phyloP scores from a whole-genome alignment of 2,113 vertebrate genomes.

The Perognathus longimembris region DNA sequence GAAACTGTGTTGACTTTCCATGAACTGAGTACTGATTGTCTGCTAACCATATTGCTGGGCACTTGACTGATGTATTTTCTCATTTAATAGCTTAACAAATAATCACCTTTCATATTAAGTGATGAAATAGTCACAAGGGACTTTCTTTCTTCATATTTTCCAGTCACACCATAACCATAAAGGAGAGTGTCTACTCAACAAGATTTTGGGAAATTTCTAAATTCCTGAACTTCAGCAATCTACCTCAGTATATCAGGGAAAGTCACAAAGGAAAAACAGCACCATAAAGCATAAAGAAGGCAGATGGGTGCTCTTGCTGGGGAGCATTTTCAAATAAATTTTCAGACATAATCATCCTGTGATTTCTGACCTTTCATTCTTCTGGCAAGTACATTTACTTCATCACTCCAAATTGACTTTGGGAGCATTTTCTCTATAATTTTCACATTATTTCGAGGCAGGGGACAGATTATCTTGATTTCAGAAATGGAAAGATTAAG shows the following conservation, averaged over 20 bases:
- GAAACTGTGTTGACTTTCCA: too few species aligned
- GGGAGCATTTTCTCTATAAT: slow-evolving; percentile 16
- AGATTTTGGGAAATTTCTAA: neutral
- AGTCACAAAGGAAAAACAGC: neutral
- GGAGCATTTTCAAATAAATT: neutral
- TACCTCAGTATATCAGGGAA: neutral
- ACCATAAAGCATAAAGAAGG: neutral
- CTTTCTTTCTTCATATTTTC: neutral
- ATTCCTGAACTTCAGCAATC: neutral
- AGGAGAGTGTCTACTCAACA: neutral
- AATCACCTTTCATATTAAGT: neutral
- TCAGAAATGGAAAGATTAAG: slow-evolving; percentile 29
- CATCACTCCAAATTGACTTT: neutral
- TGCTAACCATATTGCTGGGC: neutral
- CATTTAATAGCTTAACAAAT: neutral
- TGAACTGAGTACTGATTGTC: neutral
- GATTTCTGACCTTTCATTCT: slow-evolving; percentile 8
- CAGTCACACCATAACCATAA: neutral
- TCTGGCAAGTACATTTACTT: neutral
- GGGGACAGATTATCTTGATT: slow-evolving; percentile 31
- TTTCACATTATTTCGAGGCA: slow-evolving; percentile 15
- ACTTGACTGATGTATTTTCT: neutral
- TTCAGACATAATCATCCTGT: neutral
- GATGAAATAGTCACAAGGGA: neutral
- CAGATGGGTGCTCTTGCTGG: neutral